A percentile compares a stretch with the other conserved stretches of the same genome.
phyloP scores from a whole-genome alignment of 2,888 invertebrate genomes.

The Zelleria hepariella region DNA sequence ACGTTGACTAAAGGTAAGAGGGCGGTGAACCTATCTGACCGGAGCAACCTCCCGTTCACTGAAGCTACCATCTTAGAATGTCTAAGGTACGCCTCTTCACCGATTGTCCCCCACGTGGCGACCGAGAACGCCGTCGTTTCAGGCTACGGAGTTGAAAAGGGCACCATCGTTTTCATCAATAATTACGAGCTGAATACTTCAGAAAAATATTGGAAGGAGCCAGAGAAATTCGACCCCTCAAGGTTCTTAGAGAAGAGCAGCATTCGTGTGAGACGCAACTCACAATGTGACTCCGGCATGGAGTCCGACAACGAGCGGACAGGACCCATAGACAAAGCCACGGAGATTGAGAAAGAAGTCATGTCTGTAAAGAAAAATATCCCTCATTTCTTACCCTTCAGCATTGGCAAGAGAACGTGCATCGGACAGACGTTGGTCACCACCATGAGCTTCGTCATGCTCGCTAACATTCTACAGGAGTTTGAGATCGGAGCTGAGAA shows the following conservation, averaged over 20 bases:
- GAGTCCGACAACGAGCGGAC: constrained; percentile 60
- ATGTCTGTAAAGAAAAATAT: constrained; percentile 66
- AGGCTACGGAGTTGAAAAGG: constrained; percentile 80
- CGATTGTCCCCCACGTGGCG: constrained; percentile 92
- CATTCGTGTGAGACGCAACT: constrained; percentile 43
- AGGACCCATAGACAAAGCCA: constrained; percentile 27
- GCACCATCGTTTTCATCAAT: constrained; percentile 86
- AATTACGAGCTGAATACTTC: constrained; percentile 86
- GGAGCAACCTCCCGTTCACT: constrained; percentile 80
- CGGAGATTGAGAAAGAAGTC: constrained; percentile 44
- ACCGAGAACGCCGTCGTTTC: constrained; percentile 81
- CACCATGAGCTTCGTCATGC: constrained; percentile 80
- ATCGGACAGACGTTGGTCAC: constrained; percentile 87
- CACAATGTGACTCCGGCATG: constrained; percentile 70
- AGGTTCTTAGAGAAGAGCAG: constrained; percentile 75
- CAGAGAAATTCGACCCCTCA: constrained; percentile 80
- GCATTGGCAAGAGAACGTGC: constrained; percentile 89
- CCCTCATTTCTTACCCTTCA: constrained; percentile 86
- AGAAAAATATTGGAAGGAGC: constrained; percentile 79
- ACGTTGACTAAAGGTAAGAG: constrained; percentile 68
- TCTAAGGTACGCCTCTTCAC: constrained; percentile 84
- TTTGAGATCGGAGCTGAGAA: constrained; percentile 76
- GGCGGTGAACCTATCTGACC: constrained; percentile 76
- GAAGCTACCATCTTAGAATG: constrained; percentile 87
- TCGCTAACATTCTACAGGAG: constrained; percentile 79